Percentiles rank a stretch among this genome's conserved stretches.
phyloP scores from a whole-genome alignment of 2,888 invertebrate species.

The Pseudeuparius sepicola region DNA sequence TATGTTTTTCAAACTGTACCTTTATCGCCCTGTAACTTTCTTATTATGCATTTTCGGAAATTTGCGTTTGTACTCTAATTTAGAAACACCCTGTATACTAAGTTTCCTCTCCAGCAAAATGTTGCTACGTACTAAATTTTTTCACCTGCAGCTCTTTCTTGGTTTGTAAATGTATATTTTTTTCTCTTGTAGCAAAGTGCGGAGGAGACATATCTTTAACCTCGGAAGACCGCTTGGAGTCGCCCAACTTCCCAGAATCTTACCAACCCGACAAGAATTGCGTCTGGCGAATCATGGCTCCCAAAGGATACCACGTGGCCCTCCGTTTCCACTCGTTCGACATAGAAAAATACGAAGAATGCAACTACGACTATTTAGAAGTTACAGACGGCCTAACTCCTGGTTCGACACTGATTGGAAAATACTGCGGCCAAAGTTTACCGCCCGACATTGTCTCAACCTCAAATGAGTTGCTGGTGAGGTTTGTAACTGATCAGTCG shows the following conservation, averaged over 20 bases:
- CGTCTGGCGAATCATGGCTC: constrained; percentile 87
- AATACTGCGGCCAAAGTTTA: constrained; percentile 53
- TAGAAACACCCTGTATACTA: too few relatives aligned
- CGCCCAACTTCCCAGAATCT: constrained; percentile 94
- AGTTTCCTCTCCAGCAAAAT: too few relatives aligned
- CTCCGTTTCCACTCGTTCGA: constrained; percentile 94
- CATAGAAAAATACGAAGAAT: constrained; percentile 95
- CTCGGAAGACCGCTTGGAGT: constrained; percentile 75
- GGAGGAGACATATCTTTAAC: constrained; percentile 79
- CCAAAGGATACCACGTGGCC: constrained; percentile 71
- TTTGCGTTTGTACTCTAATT: too few relatives aligned
- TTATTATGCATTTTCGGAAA: too few relatives aligned
- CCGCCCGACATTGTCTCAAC: constrained; percentile 88
- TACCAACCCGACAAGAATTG: constrained; percentile 92
- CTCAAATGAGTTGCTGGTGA: constrained; percentile 80
- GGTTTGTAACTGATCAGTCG: constrained; percentile 91
- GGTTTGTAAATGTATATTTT: too few relatives aligned
- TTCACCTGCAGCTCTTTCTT: too few relatives aligned
- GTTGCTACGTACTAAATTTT: too few relatives aligned
- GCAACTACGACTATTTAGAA: constrained; percentile 92
- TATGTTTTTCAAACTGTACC: too few relatives aligned
- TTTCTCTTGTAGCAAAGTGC: constrained; percentile 71
- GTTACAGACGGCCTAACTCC: constrained; percentile 74
- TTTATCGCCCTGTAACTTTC: too few relatives aligned
- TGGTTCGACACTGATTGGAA: constrained; percentile 62